A percentile compares a stretch with the other conserved stretches of the same genome.
phyloP scores from a whole-genome alignment of 2,888 invertebrate species.

The Volucella zonaria region DNA sequence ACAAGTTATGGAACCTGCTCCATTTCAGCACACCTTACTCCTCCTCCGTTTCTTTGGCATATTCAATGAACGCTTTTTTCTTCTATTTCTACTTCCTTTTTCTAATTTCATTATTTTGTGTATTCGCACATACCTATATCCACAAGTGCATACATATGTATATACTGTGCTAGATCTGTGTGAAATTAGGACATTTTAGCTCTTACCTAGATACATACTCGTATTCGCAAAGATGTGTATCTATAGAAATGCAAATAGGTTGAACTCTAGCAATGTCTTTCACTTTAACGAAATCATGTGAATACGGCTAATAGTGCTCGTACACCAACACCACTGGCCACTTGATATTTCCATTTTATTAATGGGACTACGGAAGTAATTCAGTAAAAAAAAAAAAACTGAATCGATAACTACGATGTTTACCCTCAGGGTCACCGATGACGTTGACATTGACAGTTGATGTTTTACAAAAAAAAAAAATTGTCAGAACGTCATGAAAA shows the following conservation, averaged over 20 bases:
- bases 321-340: too few relatives aligned
- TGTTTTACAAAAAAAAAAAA: conserved; percentile 20
- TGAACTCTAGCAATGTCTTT: too few relatives aligned
- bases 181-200: conserved; percentile 23
- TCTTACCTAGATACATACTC: neutral
- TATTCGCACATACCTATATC: neutral
- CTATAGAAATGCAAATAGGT: too few relatives aligned
- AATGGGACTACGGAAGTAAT: neutral
- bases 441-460: conserved; percentile 2
- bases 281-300: too few relatives aligned
- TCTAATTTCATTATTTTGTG: conserved; percentile 27
- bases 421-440: conserved; percentile 5
- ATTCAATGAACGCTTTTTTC: neutral
- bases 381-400: neutral
- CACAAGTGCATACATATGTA: neutral
- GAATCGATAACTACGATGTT: conserved; percentile 29
- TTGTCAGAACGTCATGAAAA: conserved; percentile 30
- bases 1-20: conserved; percentile 19
- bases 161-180: conserved; percentile 19
- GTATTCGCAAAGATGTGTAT: neutral
- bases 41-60: neutral
- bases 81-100: neutral
- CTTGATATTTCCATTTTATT: too few relatives aligned
- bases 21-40: neutral
- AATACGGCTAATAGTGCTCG: too few relatives aligned